A percentile compares a stretch with the other conserved stretches of the same genome.
Evolutionary conservation across 2,797 vertebrate genomes (phyloP).

Genomic region (Tokudaia muenninki): DNA sequence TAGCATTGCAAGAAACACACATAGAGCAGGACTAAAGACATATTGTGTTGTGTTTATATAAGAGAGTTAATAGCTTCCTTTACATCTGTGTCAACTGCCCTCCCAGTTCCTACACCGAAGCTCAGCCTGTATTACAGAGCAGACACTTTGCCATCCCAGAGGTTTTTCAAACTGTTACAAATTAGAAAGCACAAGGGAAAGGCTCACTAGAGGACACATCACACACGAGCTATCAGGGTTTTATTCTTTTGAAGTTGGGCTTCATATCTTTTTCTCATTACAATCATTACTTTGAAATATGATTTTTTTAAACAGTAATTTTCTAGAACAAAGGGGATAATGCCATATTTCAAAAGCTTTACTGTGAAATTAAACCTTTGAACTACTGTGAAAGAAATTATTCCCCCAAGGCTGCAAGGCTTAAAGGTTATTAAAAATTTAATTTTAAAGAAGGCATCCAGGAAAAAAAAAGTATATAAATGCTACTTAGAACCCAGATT

Average conservation of each 20-base stretch:
- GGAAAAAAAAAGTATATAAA: conserved; percentile 81
- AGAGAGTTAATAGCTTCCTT: background rate
- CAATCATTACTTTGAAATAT: conserved; percentile 79
- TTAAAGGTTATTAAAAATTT: conserved; percentile 88
- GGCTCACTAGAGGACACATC: conserved; percentile 74
- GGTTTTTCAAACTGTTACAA: conserved; percentile 48
- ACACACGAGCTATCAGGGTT: conserved; percentile 66
- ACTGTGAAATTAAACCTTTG: conserved; percentile 85
- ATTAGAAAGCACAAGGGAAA: conserved; percentile 69
- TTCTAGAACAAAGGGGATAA: conserved; percentile 84
- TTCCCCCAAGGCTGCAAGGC: conserved; percentile 82
- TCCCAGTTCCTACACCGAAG: background rate
- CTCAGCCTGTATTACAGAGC: background rate
- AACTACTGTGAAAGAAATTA: conserved; percentile 84
- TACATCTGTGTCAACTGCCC: background rate
- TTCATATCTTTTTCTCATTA: conserved; percentile 80
- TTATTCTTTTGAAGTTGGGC: conserved; percentile 73
- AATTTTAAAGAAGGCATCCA: conserved; percentile 84
- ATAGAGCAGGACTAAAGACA: background rate
- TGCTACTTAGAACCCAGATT: conserved; percentile 81
- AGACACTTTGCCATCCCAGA: conserved; percentile 41
- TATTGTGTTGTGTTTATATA: conserved; percentile 41
- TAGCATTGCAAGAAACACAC: conserved; percentile 17
- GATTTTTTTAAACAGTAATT: conserved; percentile 82
- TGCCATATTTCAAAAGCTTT: conserved; percentile 85